A percentile compares a stretch with the other conserved stretches of the same genome.
Evolutionary conservation across 1,140 invertebrate species (phyloP).

Genomic region (Drosophila obscura): DNA sequence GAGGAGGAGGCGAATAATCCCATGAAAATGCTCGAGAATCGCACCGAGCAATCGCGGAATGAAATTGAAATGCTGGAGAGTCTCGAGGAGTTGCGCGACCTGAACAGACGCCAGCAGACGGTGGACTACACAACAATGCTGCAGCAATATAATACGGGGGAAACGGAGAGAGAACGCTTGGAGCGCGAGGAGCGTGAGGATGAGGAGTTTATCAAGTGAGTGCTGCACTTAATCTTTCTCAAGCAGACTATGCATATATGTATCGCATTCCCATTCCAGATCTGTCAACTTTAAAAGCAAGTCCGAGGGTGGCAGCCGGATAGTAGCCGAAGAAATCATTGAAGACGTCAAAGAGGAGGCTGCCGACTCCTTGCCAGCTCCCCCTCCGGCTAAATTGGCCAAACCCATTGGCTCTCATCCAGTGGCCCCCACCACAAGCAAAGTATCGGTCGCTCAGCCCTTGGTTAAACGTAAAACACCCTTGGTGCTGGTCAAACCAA

Average conservation of each 20-base stretch:
- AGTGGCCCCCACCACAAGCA: conserved; percentile 54
- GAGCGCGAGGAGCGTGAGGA: conserved; percentile 92
- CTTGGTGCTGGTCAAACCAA: conserved; percentile 70
- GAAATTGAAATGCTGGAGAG: conserved; percentile 98
- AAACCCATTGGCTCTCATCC: conserved; percentile 24
- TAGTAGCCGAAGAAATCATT: conserved; percentile 89
- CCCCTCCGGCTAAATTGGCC: conserved; percentile 49
- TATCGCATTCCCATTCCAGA: conserved; percentile 21
- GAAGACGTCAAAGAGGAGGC: conserved; percentile 85
- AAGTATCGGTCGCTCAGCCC: conserved; percentile 59
- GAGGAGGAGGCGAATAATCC: conserved; percentile 99
- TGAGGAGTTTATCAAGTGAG: conserved; percentile 91
- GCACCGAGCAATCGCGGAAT: conserved; percentile 97
- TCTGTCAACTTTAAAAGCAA: conserved; percentile 85
- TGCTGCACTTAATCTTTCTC: background rate
- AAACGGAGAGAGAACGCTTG: conserved; percentile 87
- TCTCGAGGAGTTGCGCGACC: conserved; percentile 97
- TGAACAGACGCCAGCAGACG: conserved; percentile 94
- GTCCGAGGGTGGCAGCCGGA: conserved; percentile 83
- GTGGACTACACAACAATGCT: conserved; percentile 96
- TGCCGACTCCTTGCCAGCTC: conserved; percentile 9
- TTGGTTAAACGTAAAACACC: conserved; percentile 83
- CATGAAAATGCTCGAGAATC: conserved; percentile 97
- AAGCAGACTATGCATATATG: background rate
- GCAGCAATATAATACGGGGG: conserved; percentile 88